Evolutionary conservation across 1,140 invertebrate genomes (phyloP).

Genomic region (Euborellia annulipes): DNA sequence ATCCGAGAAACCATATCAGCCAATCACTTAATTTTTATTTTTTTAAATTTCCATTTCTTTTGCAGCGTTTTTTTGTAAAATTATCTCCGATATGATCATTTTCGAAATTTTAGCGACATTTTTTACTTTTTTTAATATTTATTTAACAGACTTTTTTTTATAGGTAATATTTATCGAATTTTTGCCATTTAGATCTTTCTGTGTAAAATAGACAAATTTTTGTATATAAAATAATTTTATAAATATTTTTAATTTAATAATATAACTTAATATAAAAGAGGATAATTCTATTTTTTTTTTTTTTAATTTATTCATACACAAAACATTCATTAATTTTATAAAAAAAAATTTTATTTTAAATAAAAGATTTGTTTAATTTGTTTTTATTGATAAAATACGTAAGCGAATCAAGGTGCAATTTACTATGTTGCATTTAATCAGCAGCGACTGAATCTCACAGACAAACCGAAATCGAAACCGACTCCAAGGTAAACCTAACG

Average conservation of each 20-base stretch:
- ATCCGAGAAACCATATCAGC: no score
- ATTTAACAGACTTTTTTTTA: constrained; percentile 1
- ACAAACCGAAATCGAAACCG: no score
- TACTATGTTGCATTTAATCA: no score
- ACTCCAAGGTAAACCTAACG: no score
- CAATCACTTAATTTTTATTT: no score
- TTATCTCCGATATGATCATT: constrained; percentile 2
- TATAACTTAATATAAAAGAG: no score
- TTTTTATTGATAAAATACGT: no score
- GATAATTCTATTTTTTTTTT: no score
- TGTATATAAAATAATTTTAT: constrained; percentile 3
- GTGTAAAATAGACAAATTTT: neutral
- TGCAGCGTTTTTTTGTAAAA: neutral
- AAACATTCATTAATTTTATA: constrained; percentile 2
- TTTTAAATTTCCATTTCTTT: constrained; percentile 1
- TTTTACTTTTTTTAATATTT: constrained; percentile 1
- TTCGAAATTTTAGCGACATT: constrained; percentile 8
- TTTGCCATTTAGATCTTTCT: neutral
- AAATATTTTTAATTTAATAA: no score
- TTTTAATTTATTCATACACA: neutral
- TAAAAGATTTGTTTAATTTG: constrained; percentile 1
- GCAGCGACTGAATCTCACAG: no score
- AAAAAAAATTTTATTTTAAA: neutral
- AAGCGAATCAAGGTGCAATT: no score
- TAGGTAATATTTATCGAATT: neutral